Evolutionary conservation across 2,113 vertebrate species (phyloP).

Genomic region (Sapajus apella): DNA sequence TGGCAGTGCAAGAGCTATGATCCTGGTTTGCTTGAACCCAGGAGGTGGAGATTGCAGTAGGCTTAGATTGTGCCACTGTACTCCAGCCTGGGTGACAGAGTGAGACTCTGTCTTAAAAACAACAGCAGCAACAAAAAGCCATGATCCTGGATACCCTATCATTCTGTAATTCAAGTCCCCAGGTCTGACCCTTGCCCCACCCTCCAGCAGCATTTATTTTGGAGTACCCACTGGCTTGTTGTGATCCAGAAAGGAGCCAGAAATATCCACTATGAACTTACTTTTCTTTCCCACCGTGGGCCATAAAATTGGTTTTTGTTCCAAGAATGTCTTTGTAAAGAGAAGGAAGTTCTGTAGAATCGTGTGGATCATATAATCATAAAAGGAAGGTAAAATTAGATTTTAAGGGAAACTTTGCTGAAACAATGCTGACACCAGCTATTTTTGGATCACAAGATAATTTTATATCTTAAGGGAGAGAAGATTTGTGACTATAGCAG

Average conservation of each 20-base stretch:
- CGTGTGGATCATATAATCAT: neutral
- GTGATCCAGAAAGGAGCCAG: neutral
- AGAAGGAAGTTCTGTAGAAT: conserved; percentile 7
- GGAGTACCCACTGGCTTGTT: neutral
- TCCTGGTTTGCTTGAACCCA: no score
- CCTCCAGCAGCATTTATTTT: neutral
- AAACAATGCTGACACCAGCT: conserved; percentile 12
- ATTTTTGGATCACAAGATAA: conserved; percentile 30
- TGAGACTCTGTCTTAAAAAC: no score
- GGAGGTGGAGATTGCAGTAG: no score
- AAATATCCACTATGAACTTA: neutral
- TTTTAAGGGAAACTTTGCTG: conserved; percentile 32
- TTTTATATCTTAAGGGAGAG: conserved; percentile 19
- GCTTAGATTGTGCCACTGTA: no score
- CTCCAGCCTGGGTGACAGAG: no score
- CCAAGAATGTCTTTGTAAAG: neutral
- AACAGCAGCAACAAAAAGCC: no score
- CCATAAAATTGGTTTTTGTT: neutral
- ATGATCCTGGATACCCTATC: fast-evolving
- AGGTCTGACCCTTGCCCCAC: neutral
- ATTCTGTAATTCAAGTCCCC: neutral
- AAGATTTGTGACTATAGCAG: neutral
- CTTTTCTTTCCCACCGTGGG: neutral
- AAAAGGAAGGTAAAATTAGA: conserved; percentile 42
- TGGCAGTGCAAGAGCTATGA: neutral